Evolutionary conservation across 1,140 invertebrate genomes (phyloP), one percentile per base, ranked within the genome.

Genomic region (Ladona fulva): DNA sequence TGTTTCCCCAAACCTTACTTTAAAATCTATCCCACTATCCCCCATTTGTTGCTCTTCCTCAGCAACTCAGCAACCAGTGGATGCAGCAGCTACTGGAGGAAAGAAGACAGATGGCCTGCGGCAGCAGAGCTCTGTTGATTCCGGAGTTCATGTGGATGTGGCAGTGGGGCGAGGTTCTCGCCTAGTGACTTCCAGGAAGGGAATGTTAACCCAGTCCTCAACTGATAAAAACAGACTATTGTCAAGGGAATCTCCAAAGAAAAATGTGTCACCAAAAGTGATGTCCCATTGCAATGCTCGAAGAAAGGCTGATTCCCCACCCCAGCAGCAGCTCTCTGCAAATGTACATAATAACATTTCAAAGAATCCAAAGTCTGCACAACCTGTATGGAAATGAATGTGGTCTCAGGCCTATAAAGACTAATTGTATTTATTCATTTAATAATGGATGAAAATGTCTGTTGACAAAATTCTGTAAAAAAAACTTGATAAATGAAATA

Each of bases 81-180:
- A 16, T 6, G 52, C 52, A 66, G 52, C 52, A 66, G 78, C 78
- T 76, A 44, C 59, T 25, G 52, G 24, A 73, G 74, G 25, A 42
- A 76, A 66, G 75, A 78, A 78, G 78, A 78, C 78, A 78, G 74
- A 44, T 75, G 42, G 78, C 78, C 52, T 78, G 42, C 75, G 25
- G 44, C 78, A 76, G 78, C 78, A 78, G 42, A 37, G 74, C 42
- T 78, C 78, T 59, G 78, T 78, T 74, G 78, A 78, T 42, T 78
- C 78, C 11, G 78, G 78, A 19, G 74, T 25, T 42, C 74, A 75
- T 66, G n/a, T 66, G 52, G 52, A 66, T 66, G 52, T 66, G 52
- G 52, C 52, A 66, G 52, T 66, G 52, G 52, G 52, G 52, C 52
- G 52, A 66, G n/a, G 52, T 12, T 66, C 52, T 66, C 52, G 52